These are phyloP conservation scores for Leptoclinus maculatus DNA, from an alignment of 2,797 vertebrate genomes.

Conservation along the genomic window DNA sequence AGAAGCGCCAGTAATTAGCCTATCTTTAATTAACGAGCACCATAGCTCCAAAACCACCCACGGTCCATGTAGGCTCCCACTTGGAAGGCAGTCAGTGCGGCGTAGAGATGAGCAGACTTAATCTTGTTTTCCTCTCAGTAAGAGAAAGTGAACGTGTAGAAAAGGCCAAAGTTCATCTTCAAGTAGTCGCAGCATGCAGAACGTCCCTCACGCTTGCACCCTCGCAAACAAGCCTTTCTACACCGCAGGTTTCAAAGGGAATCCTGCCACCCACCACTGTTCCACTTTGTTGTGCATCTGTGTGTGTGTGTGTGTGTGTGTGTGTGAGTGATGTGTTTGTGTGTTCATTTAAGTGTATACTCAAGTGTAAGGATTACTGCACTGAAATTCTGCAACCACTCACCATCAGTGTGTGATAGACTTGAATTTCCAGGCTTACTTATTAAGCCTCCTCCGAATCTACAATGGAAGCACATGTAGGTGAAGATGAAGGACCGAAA, in stretches of 20 bases:
- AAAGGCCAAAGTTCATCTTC: slow-evolving; percentile 79
- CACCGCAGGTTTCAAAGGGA: slow-evolving; percentile 82
- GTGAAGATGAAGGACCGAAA: slow-evolving; percentile 58
- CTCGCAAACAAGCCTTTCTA: slow-evolving; percentile 65
- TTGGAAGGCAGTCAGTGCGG: slow-evolving; percentile 73
- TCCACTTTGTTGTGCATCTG: slow-evolving; percentile 76
- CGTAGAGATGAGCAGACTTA: slow-evolving; percentile 73
- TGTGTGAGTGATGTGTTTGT: slow-evolving; percentile 53
- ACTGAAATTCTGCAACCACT: slow-evolving; percentile 64
- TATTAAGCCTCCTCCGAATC: slow-evolving; percentile 51
- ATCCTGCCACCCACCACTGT: slow-evolving; percentile 82
- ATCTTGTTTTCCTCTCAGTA: slow-evolving; percentile 78
- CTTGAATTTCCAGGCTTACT: slow-evolving; percentile 65
- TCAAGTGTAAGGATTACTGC: slow-evolving; percentile 54
- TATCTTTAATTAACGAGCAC: slow-evolving; percentile 88
- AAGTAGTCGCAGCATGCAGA: slow-evolving; percentile 69
- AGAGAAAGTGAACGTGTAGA: slow-evolving; percentile 68
- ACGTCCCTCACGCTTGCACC: slow-evolving; percentile 63
- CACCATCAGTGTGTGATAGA: slow-evolving; percentile 48
- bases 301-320: neutral
- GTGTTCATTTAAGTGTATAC: slow-evolving; percentile 54
- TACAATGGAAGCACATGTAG: slow-evolving; percentile 65
- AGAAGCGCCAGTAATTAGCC: slow-evolving; percentile 86
- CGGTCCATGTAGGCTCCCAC: slow-evolving; percentile 70
- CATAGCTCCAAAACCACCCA: slow-evolving; percentile 82